These are phyloP conservation scores for Epinotia demarniana DNA, from an alignment of 2,888 invertebrate species.

Conservation along the genomic window DNA sequence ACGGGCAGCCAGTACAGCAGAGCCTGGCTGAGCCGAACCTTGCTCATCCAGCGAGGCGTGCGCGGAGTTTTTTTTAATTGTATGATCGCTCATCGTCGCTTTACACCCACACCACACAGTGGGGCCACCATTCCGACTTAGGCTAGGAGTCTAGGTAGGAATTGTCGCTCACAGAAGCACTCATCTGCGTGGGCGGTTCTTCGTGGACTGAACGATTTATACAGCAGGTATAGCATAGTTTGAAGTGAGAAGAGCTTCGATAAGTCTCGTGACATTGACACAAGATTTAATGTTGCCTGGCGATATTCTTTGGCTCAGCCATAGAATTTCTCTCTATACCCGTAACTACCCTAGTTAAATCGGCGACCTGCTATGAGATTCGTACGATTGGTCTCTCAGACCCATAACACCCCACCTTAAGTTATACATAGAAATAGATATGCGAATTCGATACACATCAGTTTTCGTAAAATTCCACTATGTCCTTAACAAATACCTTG, in stretches of 20 bases:
- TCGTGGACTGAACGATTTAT: background rate
- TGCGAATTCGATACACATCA: background rate
- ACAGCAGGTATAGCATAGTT: background rate
- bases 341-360: background rate
- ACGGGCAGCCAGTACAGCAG: too few relatives aligned
- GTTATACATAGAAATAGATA: constrained; percentile 10
- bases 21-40: too few relatives aligned
- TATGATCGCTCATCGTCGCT: too few relatives aligned
- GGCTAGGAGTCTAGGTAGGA: too few relatives aligned
- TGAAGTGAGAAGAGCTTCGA: background rate
- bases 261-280: background rate
- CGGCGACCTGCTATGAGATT: constrained; percentile 10
- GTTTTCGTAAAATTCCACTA: constrained; percentile 15
- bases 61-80: too few relatives aligned
- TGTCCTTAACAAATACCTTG: constrained; percentile 25
- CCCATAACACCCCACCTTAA: constrained; percentile 5
- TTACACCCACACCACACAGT: too few relatives aligned
- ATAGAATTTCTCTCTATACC: background rate
- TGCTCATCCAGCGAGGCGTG: too few relatives aligned
- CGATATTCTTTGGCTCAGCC: background rate
- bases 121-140: too few relatives aligned
- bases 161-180: background rate
- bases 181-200: background rate
- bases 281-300: background rate
- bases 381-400: background rate